phyloP scores from a whole-genome alignment of 2,888 invertebrate genomes.

The Petrolisthes cinctipes region DNA sequence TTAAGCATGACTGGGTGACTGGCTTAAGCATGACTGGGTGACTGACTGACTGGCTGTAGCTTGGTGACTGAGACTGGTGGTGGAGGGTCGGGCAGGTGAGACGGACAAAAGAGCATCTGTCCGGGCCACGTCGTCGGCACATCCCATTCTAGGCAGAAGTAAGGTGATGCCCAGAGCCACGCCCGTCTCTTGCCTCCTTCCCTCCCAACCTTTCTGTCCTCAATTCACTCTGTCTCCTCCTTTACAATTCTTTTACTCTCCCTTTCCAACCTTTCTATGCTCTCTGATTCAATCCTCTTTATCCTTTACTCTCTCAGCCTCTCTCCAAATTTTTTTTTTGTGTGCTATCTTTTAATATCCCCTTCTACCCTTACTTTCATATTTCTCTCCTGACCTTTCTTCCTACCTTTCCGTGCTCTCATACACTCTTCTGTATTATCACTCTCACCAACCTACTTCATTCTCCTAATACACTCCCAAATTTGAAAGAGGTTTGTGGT shows the following conservation, averaged over 20 bases:
- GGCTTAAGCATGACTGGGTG: not conserved
- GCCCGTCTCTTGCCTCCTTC: not conserved
- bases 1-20: no score
- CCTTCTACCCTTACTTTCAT: not conserved
- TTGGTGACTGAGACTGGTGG: not conserved
- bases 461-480: not conserved
- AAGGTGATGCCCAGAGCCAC: slow-evolving; percentile 4
- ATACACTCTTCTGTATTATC: not conserved
- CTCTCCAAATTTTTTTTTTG: no score
- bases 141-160: not conserved
- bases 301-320: no score
- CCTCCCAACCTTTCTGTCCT: not conserved
- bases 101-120: slow-evolving; percentile 8
- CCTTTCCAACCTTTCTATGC: no score
- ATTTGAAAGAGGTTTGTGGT: no score
- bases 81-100: not conserved
- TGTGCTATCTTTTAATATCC: no score
- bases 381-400: not conserved
- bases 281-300: no score
- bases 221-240: not conserved
- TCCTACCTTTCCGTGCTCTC: not conserved
- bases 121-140: not conserved
- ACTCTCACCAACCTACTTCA: no score
- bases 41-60: not conserved
- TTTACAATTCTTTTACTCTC: no score